Evolutionary conservation across 1,140 invertebrate genomes (phyloP).

Genomic region (Wiebesia pumilae): DNA sequence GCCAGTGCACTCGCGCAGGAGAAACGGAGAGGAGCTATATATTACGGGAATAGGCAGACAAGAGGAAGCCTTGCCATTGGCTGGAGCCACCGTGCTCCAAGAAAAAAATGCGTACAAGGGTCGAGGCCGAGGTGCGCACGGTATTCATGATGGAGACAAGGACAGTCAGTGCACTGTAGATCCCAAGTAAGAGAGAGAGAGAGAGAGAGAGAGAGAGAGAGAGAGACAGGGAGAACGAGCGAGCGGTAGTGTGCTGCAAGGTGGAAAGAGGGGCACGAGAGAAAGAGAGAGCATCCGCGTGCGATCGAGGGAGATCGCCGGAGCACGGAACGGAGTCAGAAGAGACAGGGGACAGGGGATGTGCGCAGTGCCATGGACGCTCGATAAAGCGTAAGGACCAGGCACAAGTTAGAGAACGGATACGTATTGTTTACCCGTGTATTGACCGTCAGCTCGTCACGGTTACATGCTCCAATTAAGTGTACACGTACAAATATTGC

Average conservation of each 20-base stretch:
- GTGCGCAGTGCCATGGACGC: conserved; percentile 16
- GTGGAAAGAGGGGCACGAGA: conserved; percentile 23
- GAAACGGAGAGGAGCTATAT: not conserved
- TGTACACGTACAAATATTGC: not conserved
- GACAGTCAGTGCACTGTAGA: not conserved
- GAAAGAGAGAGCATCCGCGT: not conserved
- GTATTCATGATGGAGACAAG: not conserved
- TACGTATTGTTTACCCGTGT: not conserved
- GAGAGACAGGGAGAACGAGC: too few relatives aligned
- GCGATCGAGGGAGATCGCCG: too few relatives aligned
- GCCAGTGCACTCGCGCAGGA: not conserved
- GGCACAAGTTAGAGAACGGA: not conserved
- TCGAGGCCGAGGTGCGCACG: not conserved
- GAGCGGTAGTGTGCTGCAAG: too few relatives aligned
- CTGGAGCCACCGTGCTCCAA: not conserved
- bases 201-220: too few relatives aligned
- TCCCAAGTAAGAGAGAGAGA: not conserved
- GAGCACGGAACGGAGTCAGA: not conserved
- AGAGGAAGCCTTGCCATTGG: conserved; percentile 8
- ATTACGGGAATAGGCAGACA: not conserved
- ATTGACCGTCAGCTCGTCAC: conserved; percentile 7
- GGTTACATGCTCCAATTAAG: not conserved
- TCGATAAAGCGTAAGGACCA: conserved; percentile 39
- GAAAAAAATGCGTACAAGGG: conserved; percentile 1
- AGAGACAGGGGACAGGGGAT: not conserved